A percentile compares a stretch with the other conserved stretches of the same genome.
These are phyloP conservation scores for Bungarus multicinctus DNA, from an alignment of 2,113 vertebrate genomes.

Conservation along the genomic window DNA sequence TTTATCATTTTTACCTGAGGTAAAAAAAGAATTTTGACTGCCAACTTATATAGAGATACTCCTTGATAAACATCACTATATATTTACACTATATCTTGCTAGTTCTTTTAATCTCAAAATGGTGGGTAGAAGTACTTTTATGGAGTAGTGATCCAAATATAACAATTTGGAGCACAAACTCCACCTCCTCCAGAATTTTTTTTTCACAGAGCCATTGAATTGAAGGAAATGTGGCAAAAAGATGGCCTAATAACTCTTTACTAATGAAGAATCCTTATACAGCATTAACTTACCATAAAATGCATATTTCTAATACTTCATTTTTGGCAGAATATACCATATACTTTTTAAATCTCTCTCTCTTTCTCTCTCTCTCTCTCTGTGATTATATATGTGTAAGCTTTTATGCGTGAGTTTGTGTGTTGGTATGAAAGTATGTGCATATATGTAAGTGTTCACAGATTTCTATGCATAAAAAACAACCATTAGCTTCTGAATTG, in stretches of 20 bases:
- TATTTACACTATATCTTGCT: neutral
- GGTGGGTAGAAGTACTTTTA: neutral
- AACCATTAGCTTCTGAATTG: constrained; percentile 25
- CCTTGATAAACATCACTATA: neutral
- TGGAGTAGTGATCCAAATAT: neutral
- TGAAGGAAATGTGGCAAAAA: neutral
- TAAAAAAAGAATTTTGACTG: neutral
- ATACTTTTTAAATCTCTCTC: neutral
- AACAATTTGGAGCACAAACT: neutral
- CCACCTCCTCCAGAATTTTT: neutral
- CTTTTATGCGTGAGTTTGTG: neutral
- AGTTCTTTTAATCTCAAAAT: neutral
- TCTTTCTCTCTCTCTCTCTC: neutral
- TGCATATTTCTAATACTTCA: neutral
- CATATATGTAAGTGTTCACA: neutral
- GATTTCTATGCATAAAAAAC: constrained; percentile 21
- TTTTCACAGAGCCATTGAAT: neutral
- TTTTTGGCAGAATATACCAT: constrained; percentile 13
- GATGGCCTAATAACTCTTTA: neutral
- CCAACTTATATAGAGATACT: neutral
- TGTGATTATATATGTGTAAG: neutral
- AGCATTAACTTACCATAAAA: neutral
- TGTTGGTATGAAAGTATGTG: neutral
- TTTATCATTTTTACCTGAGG: neutral
- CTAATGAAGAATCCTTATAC: constrained; percentile 14